These are phyloP conservation scores for Leptogaster cylindrica DNA, from an alignment of 2,888 invertebrate genomes.

Conservation along the genomic window DNA sequence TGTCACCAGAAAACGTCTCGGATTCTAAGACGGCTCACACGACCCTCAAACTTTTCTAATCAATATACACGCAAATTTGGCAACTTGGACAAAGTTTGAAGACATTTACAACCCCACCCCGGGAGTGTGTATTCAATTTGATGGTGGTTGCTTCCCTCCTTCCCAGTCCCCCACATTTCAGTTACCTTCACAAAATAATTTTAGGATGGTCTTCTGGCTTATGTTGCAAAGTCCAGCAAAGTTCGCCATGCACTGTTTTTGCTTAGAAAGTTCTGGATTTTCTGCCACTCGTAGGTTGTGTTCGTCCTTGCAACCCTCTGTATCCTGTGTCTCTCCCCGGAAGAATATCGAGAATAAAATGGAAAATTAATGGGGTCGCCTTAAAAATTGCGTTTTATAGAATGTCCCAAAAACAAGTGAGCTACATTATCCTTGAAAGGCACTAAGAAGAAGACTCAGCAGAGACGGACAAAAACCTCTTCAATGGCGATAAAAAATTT, in stretches of 20 bases:
- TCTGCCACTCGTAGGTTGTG: not conserved
- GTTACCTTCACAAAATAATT: constrained; percentile 2
- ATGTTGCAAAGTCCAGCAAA: constrained; percentile 29
- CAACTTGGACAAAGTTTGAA: constrained; percentile 13
- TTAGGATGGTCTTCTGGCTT: constrained; percentile 30
- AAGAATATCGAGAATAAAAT: constrained; percentile 34
- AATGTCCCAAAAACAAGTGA: constrained; percentile 19
- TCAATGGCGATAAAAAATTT: constrained; percentile 20
- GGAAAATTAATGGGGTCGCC: constrained; percentile 38
- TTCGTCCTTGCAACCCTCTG: not conserved
- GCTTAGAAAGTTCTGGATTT: not conserved
- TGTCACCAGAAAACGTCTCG: not conserved
- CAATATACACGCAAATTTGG: constrained; percentile 26
- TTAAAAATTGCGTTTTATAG: constrained; percentile 33
- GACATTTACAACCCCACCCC: not conserved
- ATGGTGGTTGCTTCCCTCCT: not conserved
- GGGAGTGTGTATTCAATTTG: not conserved
- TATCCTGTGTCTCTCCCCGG: not conserved
- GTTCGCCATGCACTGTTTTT: constrained; percentile 23
- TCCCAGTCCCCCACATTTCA: not conserved
- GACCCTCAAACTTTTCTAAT: constrained; percentile 26
- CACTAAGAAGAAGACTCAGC: not conserved
- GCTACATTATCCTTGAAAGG: constrained; percentile 20
- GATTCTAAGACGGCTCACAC: constrained; percentile 8
- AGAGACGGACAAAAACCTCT: not conserved